phyloP scores from a whole-genome alignment of 92 coral and sea anemone species.

The Diadumene lineata region DNA sequence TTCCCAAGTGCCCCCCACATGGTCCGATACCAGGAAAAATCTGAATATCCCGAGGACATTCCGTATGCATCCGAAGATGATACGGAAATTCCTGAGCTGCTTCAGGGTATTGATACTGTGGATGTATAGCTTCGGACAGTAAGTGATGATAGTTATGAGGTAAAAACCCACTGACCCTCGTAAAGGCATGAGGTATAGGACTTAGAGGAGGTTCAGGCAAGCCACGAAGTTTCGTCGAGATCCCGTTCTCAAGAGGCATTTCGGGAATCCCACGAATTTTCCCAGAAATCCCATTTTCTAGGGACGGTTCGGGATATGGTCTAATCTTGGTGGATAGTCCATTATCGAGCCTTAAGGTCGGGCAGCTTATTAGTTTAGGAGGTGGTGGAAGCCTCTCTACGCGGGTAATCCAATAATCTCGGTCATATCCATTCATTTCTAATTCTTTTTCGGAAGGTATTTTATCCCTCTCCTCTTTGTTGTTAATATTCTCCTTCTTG shows the following conservation, averaged over 20 bases:
- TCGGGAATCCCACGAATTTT: constrained; percentile 42
- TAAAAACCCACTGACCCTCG: constrained; percentile 27
- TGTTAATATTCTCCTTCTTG: not conserved
- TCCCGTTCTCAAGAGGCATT: constrained; percentile 48
- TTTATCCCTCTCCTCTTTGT: not conserved
- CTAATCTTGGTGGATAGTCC: constrained; percentile 41
- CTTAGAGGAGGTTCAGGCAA: constrained; percentile 40
- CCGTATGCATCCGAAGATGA: constrained; percentile 69
- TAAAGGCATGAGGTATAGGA: constrained; percentile 23
- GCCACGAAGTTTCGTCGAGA: constrained; percentile 30
- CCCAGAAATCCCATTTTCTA: constrained; percentile 46
- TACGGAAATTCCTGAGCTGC: constrained; percentile 46
- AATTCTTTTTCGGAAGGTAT: not conserved
- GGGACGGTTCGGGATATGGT: constrained; percentile 42
- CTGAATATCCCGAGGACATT: constrained; percentile 55
- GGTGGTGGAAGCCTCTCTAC: constrained; percentile 77
- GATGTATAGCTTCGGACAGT: constrained; percentile 39
- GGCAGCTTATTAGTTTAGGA: constrained; percentile 80
- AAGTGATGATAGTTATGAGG: constrained; percentile 44
- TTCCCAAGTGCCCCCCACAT: constrained; percentile 42
- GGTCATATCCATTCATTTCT: constrained; percentile 22
- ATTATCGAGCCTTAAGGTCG: constrained; percentile 35
- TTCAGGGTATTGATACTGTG: constrained; percentile 31
- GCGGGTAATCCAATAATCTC: constrained; percentile 70
- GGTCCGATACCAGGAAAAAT: constrained; percentile 47